Conservation (phyloP, 2,888 invertebrate genomes). For the Copidosoma aretas region DNA sequence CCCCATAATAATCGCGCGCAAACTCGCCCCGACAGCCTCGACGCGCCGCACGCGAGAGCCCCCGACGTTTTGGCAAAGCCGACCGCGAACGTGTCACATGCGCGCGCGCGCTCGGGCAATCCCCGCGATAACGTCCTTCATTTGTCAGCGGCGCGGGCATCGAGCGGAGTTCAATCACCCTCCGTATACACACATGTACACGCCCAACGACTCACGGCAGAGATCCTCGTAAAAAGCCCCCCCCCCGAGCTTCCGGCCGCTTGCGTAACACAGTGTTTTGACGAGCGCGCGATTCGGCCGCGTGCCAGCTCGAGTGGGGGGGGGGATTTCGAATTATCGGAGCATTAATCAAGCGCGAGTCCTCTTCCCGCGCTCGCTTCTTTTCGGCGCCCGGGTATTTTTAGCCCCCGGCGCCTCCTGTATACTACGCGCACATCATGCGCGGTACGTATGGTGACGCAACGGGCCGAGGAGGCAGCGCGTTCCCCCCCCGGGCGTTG, state of each 20-base stretch:
- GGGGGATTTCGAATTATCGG: slow-evolving; percentile 32
- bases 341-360: slow-evolving; percentile 24
- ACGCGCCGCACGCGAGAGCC: background rate
- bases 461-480: slow-evolving; percentile 7
- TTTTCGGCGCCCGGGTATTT: background rate
- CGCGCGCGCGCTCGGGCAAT: background rate
- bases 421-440: no score
- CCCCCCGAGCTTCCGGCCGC: no score
- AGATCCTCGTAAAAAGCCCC: slow-evolving; percentile 22
- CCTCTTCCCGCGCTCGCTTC: background rate
- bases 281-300: slow-evolving; percentile 20
- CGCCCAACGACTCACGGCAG: slow-evolving; percentile 17
- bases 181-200: background rate
- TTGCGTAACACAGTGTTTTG: background rate
- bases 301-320: slow-evolving; percentile 21
- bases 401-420: slow-evolving; percentile 1
- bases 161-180: slow-evolving; percentile 22
- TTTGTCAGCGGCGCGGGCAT: slow-evolving; percentile 22
- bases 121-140: slow-evolving; percentile 23
- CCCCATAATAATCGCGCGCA: slow-evolving; percentile 8
- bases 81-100: slow-evolving; percentile 9
- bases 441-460: background rate
- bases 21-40: no score
- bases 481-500: background rate
- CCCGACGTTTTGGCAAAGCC: slow-evolving; percentile 23